Base-by-base conservation (phyloP, 1,140 invertebrate genomes). In the Hyles euphorbiae region DNA sequence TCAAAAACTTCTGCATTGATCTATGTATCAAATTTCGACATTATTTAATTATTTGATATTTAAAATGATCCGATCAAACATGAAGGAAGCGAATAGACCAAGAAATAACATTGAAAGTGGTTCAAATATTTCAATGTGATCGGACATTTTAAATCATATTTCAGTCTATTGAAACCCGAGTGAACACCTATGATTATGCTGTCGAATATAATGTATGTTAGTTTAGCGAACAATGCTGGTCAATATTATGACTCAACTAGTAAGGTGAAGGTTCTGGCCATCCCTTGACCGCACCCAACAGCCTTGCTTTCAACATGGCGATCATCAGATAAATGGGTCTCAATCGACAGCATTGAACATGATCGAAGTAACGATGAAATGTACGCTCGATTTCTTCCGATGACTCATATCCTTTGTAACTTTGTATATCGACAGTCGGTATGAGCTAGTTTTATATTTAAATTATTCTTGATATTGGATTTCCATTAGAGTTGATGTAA, bases 241-340 rank as follows among this genome's bases (percentile, higher is more conserved):
- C 36, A 40, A 40, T 8, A 22, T 22, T 22, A 40, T 40, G 36
- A 40, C 36, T 40, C 36, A 40, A n/a, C 12, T 11, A 22, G 22
- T 51, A 70, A 76, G 77, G 71, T 82, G 78, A 84, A 83, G 81
- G 78, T 72, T 59, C 53, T 56, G 57, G 54, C 69, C 81, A 82
- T 83, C 85, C 83, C 81, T 84, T 88, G 81, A 85, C 83, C 85
- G 77, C 68, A 81, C 81, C 83, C 76, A 74, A 60, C 70, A 74
- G 68, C 85, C 83, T 88, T 85, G 80, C 83, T 85, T 88, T 85
- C 83, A 74, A 80, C 77, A 67, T 68, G 55, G 51, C 53, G 79
- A 83, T 84, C 68, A 66, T 68, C 63, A 72, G 76, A 86, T 84
- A 84, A 78, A 75, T 66, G 66, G 68, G 45, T 7, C n/a, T 72